Evolutionary conservation across 2,888 invertebrate species (phyloP).

Genomic region (Eristalinus sepulchralis): DNA sequence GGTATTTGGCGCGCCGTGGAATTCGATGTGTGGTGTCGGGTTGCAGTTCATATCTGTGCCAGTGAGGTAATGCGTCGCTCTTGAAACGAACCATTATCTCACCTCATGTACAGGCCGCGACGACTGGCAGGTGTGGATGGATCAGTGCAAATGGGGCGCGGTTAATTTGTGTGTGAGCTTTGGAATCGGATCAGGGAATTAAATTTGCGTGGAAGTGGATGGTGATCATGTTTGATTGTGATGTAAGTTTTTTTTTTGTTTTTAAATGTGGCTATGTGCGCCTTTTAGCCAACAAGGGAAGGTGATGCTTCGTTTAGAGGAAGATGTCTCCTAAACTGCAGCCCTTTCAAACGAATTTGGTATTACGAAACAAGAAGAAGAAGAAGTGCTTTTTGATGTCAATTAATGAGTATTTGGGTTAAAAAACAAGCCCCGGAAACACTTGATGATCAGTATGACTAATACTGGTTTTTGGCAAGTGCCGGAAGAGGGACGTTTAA

Average conservation of each 20-base stretch:
- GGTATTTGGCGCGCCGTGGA: slow-evolving; percentile 37
- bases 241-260: background rate
- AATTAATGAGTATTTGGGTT: too few species aligned
- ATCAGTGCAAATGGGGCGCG: background rate
- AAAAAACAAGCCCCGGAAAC: too few species aligned
- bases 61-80: slow-evolving; percentile 60
- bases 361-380: too few species aligned
- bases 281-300: too few species aligned
- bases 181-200: background rate
- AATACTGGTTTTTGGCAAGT: too few species aligned
- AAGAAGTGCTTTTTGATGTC: too few species aligned
- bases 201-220: background rate
- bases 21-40: slow-evolving; percentile 38
- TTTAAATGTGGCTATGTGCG: too few species aligned
- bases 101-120: background rate
- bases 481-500: too few species aligned
- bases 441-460: too few species aligned
- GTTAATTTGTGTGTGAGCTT: background rate
- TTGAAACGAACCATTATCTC: slow-evolving; percentile 39
- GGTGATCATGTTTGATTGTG: background rate
- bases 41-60: slow-evolving; percentile 50
- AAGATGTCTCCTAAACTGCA: too few species aligned
- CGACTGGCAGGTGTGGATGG: slow-evolving; percentile 1
- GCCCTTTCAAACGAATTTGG: too few species aligned
- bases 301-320: too few species aligned